Evolutionary conservation across 2,113 vertebrate species (phyloP), one percentile per base, ranked within the genome.

Genomic region (Capricornis sumatraensis): DNA sequence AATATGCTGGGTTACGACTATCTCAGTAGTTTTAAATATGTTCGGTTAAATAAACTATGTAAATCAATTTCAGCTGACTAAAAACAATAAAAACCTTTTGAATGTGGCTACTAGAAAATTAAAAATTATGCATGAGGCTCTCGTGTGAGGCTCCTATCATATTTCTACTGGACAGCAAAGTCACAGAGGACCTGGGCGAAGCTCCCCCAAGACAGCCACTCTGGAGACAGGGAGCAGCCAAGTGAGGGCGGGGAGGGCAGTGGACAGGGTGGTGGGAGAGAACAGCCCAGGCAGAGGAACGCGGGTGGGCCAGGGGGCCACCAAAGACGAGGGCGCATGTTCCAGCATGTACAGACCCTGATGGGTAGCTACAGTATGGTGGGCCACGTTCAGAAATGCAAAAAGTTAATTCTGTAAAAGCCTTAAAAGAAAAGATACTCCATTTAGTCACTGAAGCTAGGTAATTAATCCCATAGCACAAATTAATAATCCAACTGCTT

Each of bases 281-380:
- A 40, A 64, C 23, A 36, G 16, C 45, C 17, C 6, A 8, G 93
- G n/a, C 33, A 47, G 33, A 91, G 58, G 78, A 17, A 52, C 0
- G 4, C 55, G 28, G 1, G 0, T 0, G 0, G n/a, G 47, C 33
- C 1, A 9, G 11, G n/a, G 13, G n/a, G 7, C 60, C 62, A 6
- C 36, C 57, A 40, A 52, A n/a, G 91, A 16, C 10, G 13, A 30
- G 64, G 50, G 33, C 15, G n/a, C 16, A 1, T 0, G 19, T 7
- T 52, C 30, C 55, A 86, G 36, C n/a, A 30, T 2, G 53, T 9
- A 47, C 27, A 33, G 62, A 60, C 5, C 55, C 53, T 88, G 25
- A 50, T 0, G 2, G 74, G 53, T 3, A 89, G 76, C 92, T 89
- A n/a, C 52, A 5, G 23, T 27, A 47, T 0, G 8, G 16, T 28